These are phyloP conservation scores for Barnardius zonarius DNA, from an alignment of 2,113 vertebrate species.

Conservation along the genomic window DNA sequence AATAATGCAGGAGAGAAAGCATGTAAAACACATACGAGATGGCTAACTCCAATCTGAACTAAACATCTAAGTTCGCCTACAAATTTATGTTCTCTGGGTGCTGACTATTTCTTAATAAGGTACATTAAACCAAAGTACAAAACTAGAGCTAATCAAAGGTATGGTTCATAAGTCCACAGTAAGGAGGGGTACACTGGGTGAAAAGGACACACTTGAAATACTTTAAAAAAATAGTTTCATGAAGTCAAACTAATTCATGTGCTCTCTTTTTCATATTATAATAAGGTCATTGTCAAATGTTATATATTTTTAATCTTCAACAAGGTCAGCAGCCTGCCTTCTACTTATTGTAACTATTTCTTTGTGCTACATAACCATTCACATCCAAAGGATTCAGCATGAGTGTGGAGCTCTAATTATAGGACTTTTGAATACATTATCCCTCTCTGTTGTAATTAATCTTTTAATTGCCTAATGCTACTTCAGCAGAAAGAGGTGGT, in stretches of 20 bases:
- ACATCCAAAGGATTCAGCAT: background rate
- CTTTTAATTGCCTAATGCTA: conserved; percentile 39
- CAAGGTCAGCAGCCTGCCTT: conserved; percentile 1
- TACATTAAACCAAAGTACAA: background rate
- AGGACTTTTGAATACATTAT: conserved; percentile 20
- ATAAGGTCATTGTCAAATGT: background rate
- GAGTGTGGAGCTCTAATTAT: background rate
- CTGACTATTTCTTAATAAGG: background rate
- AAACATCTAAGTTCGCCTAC: background rate
- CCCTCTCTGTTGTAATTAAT: conserved; percentile 32
- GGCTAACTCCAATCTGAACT: background rate
- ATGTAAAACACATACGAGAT: background rate
- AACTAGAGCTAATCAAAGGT: background rate
- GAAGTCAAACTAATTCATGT: background rate
- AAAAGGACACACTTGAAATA: background rate
- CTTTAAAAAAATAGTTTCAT: background rate
- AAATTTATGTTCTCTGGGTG: background rate
- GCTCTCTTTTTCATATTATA: background rate
- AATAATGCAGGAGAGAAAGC: background rate
- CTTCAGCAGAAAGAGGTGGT: background rate
- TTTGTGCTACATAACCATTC: background rate
- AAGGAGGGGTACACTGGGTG: background rate
- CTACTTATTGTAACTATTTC: background rate
- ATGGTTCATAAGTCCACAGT: background rate
- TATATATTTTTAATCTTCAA: conserved; percentile 6